Conservation (phyloP, 2,797 vertebrate species). For the Chelmon rostratus region DNA sequence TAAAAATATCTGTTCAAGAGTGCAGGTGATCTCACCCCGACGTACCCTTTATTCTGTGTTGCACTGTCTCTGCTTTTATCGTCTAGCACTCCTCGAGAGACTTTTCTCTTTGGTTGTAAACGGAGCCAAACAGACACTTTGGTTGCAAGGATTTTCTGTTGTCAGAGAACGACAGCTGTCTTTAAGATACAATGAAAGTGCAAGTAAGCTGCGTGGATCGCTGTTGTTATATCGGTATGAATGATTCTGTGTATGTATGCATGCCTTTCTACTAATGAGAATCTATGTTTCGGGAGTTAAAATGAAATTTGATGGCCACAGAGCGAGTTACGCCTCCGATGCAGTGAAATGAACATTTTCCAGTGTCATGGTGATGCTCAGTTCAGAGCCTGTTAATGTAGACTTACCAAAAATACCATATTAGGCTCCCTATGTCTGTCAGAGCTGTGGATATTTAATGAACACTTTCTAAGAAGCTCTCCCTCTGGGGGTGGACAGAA, state of each 20-base stretch:
- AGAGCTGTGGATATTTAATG: conserved; percentile 54
- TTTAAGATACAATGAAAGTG: not conserved
- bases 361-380: conserved; percentile 27
- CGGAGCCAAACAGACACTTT: conserved; percentile 14
- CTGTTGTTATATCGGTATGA: conserved; percentile 15
- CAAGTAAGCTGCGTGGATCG: not conserved
- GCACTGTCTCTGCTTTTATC: not conserved
- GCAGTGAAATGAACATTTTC: conserved; percentile 26
- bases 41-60: not conserved
- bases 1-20: not conserved
- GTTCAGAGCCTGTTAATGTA: conserved; percentile 49
- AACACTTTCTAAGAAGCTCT: conserved; percentile 46
- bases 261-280: conserved; percentile 19
- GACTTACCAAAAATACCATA: conserved; percentile 55
- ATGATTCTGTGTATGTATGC: conserved; percentile 11
- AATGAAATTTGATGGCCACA: conserved; percentile 9
- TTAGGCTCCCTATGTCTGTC: conserved; percentile 35
- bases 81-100: not conserved
- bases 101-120: conserved; percentile 5
- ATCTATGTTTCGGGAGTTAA: not conserved
- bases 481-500: conserved; percentile 59
- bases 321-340: not conserved
- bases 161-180: not conserved
- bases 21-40: not conserved
- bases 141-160: not conserved